Base-by-base conservation (phyloP, 2,888 invertebrate genomes). In the Himalopsyche anomala region DNA sequence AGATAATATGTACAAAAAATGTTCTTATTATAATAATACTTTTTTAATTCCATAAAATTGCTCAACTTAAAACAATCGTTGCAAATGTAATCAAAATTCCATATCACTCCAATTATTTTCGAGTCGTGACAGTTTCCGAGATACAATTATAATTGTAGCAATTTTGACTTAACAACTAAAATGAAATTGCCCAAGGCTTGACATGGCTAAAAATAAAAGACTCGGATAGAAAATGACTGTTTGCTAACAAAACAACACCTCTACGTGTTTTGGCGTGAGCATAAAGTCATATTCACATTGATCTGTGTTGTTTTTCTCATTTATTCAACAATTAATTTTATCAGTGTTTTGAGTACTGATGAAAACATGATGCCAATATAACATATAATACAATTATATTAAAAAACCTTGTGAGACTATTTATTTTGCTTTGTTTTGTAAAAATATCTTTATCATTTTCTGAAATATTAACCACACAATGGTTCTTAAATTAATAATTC, bases 1-100 rank as follows among this genome's bases (percentile, higher is more conserved):
- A 74, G 74, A 74, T 74, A 74, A 36, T 36, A 36, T 15, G 38
- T 36, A 38, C 19, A 19, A 38, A 69, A 69, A 74, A 74, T 36
- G 38, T 15, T 74, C 74, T 74, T 38, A 74, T 74, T 74, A 74
- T 74, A 36, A 74, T 74, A 38, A 74, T 74, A 36, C 74, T 74
- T 74, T 45, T 69, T 74, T 62, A 62, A 28, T 28, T 74, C 38
- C 15, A 12, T 36, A 1, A 28, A 28, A 36, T 74, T 74, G 74
- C 74, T 38, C 36, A 74, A 74, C 36, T 38, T 19, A 74, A 74
- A 38, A 74, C 74, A 74, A 74, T 74, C 74, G 36, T 15, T 74
- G 74, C 74, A 74, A 74, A 74, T 74, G 74, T 74, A 74, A 74
- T 74, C 74, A 74, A 74, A 74, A 74, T 74, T 74, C 74, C 74